A percentile compares a stretch with the other conserved stretches of the same genome.
These are phyloP conservation scores for Urocitellus parryii DNA, from an alignment of 2,113 vertebrate genomes.

Conservation along the genomic window DNA sequence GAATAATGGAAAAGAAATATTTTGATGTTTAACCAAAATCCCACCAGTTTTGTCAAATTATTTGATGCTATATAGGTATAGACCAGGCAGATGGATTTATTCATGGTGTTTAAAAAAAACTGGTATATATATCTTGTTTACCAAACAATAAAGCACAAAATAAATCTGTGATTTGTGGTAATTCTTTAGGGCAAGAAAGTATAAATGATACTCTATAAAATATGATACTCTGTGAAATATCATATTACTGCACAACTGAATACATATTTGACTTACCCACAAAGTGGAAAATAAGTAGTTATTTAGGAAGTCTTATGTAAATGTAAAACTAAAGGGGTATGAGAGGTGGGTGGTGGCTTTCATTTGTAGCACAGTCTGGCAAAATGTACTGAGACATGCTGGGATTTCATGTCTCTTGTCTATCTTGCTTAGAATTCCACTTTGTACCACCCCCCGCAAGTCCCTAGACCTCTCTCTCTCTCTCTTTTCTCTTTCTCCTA, in stretches of 20 bases:
- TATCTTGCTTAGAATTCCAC: background rate
- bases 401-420: background rate
- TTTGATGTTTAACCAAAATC: background rate
- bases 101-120: background rate
- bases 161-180: background rate
- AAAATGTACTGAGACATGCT: background rate
- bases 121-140: background rate
- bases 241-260: background rate
- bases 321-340: background rate
- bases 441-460: background rate
- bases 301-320: background rate
- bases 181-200: background rate
- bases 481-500: background rate
- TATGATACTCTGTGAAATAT: background rate
- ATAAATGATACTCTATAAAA: too few species aligned
- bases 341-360: background rate
- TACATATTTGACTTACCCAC: background rate
- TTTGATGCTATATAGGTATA: background rate
- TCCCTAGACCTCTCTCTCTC: background rate
- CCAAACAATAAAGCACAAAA: background rate
- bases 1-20: background rate
- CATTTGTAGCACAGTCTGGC: background rate
- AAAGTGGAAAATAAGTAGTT: background rate
- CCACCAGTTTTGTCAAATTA: background rate
- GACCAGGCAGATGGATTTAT: background rate